These are phyloP conservation scores for Megalopta genalis DNA, from an alignment of 1,140 invertebrate genomes.

Conservation along the genomic window DNA sequence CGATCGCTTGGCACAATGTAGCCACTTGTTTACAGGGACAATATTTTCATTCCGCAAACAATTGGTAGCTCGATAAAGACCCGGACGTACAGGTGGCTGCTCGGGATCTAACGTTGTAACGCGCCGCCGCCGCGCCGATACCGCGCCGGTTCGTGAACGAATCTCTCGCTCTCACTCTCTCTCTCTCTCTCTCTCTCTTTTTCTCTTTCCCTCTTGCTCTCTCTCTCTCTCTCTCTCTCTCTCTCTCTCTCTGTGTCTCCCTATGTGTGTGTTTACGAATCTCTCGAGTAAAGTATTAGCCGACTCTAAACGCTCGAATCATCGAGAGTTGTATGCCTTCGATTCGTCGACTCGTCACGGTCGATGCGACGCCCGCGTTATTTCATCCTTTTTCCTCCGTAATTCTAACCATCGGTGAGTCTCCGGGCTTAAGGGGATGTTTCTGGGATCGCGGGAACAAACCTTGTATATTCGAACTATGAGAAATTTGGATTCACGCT, in stretches of 20 bases:
- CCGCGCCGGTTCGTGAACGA: too few species aligned
- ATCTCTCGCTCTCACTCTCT: too few species aligned
- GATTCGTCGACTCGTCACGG: conserved; percentile 48
- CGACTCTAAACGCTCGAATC: conserved; percentile 64
- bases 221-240: too few species aligned
- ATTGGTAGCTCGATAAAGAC: conserved; percentile 78
- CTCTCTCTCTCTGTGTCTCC: too few species aligned
- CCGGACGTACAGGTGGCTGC: conserved; percentile 69
- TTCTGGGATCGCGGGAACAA: too few species aligned
- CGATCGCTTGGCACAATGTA: conserved; percentile 65
- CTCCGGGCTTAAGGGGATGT: too few species aligned
- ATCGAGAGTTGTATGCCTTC: conserved; percentile 62
- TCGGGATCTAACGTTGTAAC: conserved; percentile 73
- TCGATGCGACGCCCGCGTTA: conserved; percentile 3
- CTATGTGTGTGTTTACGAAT: conserved; percentile 68
- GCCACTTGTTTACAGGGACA: conserved; percentile 79
- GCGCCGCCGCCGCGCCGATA: conserved; percentile 50
- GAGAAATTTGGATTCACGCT: too few species aligned
- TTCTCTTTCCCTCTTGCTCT: too few species aligned
- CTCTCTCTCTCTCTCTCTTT: too few species aligned
- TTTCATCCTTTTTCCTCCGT: conserved; percentile 16
- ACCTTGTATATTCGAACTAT: too few species aligned
- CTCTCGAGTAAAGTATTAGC: conserved; percentile 67
- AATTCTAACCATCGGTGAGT: too few species aligned
- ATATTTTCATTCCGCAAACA: conserved; percentile 80